Base-by-base conservation (phyloP, 2,113 vertebrate species). In the Nannospalax galili region DNA sequence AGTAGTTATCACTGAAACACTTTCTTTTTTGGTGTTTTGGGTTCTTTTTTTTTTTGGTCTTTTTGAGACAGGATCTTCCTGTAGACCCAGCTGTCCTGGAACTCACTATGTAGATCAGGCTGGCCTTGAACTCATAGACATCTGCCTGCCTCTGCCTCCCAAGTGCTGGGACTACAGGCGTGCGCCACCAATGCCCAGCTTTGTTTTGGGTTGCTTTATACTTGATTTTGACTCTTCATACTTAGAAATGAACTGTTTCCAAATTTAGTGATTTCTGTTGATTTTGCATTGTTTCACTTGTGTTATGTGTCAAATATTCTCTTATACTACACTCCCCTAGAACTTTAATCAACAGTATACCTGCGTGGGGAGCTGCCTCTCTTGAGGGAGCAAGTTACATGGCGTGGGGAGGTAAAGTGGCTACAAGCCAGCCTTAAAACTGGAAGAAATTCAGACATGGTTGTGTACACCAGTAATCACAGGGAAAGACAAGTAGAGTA, bases 211-310 rank as follows among this genome's bases (percentile, higher is more conserved):
- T 42, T 42, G 32, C 32, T 62, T 72, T 14, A 52, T 70, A 16
- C n/a, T 81, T 72, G 52, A 2, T 32, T 72, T 91, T 81, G 19
- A 9, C 30, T 74, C 80, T n/a, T 64, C 89, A 80, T 58, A 10
- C 19, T 84, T 90, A 64, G 78, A 92, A 87, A 56, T 40, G 30
- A 37, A 28, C 70, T 72, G 26, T 73, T 96, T 94, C 60, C 81
- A 67, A 90, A 60, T 87, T 24, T 82, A 78, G 37, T 26, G 14
- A 86, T 37, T 91, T 12, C 48, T 84, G 79, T 73, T 80, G 30
- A 64, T 52, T 56, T 88, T 19, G 24, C 86, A 22, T 65, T 82
- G 3, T 91, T 26, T 88, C 11, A 22, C 32, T 42, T 12, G 58
- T 81, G 58, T 75, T 35, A 64, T 45, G 40, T 81, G 30, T 75